Evolutionary conservation across 2,888 invertebrate species (phyloP), one percentile per base, ranked within the genome.

Genomic region (Meta bourneti): DNA sequence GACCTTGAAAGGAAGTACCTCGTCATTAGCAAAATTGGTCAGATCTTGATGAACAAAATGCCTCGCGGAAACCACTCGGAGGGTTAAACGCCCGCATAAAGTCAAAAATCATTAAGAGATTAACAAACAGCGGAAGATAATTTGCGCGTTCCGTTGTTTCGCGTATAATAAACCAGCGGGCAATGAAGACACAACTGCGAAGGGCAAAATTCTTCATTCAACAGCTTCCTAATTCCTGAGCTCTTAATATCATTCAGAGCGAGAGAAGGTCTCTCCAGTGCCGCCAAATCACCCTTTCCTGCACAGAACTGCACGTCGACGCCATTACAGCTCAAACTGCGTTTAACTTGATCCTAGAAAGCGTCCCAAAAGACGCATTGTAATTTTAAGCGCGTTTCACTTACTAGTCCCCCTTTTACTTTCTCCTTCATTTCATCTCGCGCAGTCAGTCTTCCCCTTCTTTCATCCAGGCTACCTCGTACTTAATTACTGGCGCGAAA

Each of bases 331-430:
- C 72, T 19, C 79, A 80, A 87, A 87, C 79, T 80, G 72, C 71
- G 80, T 54, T 80, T 72, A 70, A 80, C 79, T 87, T 72, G 70
- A 72, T 74, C 54, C 75, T 20, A 69, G 74, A 49, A 74, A 81
- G 51, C 20, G 61, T 81, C 88, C 81, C 88, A 7, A 81, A 81
- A 81, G 88, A 51, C 81, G 19, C 88, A 88, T 88, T 88, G 88
- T 88, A 88, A 88, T 88, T 88, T 88, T 88, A 88, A 88, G 75
- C 88, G 69, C 81, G 81, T 88, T 88, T 88, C 88, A 88, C 81
- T 88, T 88, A 88, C 81, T 88, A 49, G 87, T 72, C 20, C 87
- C 70, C 71, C 70, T n/a, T n/a, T 71, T 20, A 8, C 74, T 77
- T 77, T 86, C 70, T n/a, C 79, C 49, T 52, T 11, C 80, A 74